A percentile compares a stretch with the other conserved stretches of the same genome.
These are phyloP conservation scores for Nematolebias whitei DNA, from an alignment of 2,113 vertebrate species.

Conservation along the genomic window DNA sequence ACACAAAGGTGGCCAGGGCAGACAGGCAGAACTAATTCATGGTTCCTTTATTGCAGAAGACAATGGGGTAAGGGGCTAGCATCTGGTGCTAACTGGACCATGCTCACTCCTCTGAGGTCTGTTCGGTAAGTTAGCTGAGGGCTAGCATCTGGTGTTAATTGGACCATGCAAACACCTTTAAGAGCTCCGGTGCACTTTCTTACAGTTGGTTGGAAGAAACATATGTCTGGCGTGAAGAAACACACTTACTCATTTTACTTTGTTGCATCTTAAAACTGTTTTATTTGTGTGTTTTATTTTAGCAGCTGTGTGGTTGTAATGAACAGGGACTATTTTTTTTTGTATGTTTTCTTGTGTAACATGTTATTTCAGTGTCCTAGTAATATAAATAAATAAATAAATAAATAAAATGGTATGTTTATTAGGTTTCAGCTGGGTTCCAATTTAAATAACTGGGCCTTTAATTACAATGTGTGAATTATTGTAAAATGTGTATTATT, in stretches of 20 bases:
- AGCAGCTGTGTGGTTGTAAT: constrained; percentile 2
- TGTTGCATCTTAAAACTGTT: constrained; percentile 29
- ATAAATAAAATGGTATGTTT: neutral
- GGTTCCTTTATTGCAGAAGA: constrained; percentile 66
- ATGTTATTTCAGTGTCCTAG: neutral
- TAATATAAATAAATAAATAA: neutral
- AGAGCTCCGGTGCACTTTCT: constrained; percentile 75
- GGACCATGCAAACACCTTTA: constrained; percentile 79
- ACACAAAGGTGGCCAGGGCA: constrained; percentile 53
- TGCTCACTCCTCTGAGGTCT: constrained; percentile 76
- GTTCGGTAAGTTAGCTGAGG: constrained; percentile 71
- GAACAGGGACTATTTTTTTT: neutral
- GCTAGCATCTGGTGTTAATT: constrained; percentile 81
- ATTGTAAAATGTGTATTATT: too few relatives aligned
- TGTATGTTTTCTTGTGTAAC: neutral
- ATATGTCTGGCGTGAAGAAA: constrained; percentile 65
- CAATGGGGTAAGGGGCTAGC: constrained; percentile 70
- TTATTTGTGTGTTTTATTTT: constrained; percentile 18
- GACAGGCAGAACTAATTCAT: constrained; percentile 64
- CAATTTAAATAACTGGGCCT: too few relatives aligned
- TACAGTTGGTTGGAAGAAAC: constrained; percentile 75
- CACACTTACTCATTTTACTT: constrained; percentile 32
- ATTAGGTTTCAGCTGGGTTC: too few relatives aligned
- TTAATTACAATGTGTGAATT: too few relatives aligned
- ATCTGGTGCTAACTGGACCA: constrained; percentile 84